Evolutionary conservation across 1,140 invertebrate species (phyloP).

Genomic region (Rhizoglyphus robini): DNA sequence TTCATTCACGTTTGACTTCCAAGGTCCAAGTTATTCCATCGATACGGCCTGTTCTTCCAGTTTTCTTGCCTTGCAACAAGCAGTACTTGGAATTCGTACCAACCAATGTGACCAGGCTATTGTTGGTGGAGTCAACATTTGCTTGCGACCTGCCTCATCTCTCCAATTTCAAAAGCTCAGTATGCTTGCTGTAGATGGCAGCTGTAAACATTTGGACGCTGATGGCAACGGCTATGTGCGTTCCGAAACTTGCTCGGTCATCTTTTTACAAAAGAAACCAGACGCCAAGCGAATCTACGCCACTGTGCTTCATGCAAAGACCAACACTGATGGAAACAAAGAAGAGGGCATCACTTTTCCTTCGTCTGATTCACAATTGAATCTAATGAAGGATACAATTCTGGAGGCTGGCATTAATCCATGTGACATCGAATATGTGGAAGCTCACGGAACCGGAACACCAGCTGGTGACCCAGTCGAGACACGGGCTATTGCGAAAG

Average conservation of each 20-base stretch:
- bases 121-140: slow-evolving; percentile 69
- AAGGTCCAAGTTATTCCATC: slow-evolving; percentile 70
- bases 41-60: slow-evolving; percentile 94
- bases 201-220: slow-evolving; percentile 83
- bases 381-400: slow-evolving; percentile 32
- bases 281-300: slow-evolving; percentile 64
- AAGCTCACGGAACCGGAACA: slow-evolving; percentile 40
- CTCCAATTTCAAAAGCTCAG: slow-evolving; percentile 80
- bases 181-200: slow-evolving; percentile 77
- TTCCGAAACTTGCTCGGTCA: slow-evolving; percentile 38
- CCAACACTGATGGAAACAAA: slow-evolving; percentile 44
- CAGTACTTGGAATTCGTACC: slow-evolving; percentile 58
- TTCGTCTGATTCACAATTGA: slow-evolving; percentile 28
- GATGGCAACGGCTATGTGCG: slow-evolving; percentile 78
- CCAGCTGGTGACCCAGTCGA: slow-evolving; percentile 88
- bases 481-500: slow-evolving; percentile 75
- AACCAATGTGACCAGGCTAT: slow-evolving; percentile 84
- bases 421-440: slow-evolving; percentile 33
- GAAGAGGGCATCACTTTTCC: slow-evolving; percentile 36
- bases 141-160: slow-evolving; percentile 70
- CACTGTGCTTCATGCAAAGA: slow-evolving; percentile 49
- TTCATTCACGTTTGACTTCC: slow-evolving; percentile 87
- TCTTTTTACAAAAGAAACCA: slow-evolving; percentile 39
- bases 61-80: slow-evolving; percentile 71
- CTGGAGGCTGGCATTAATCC: slow-evolving; percentile 33